Percentiles rank a stretch among this genome's conserved stretches.
Conservation (phyloP, 2,113 vertebrate species). For the Tupaia tana region DNA sequence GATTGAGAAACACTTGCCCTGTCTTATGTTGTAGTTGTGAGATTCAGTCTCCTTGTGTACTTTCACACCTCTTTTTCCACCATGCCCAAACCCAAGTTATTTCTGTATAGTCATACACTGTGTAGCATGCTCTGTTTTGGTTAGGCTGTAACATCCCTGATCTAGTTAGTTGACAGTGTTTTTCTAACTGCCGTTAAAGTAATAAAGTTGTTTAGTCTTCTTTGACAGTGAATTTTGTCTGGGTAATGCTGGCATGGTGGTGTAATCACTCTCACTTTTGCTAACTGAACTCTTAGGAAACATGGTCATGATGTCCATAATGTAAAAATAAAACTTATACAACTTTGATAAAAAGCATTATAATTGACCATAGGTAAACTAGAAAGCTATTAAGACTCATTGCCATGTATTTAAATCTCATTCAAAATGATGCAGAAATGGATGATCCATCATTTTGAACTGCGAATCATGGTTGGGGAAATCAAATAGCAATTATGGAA, state of each 20-base stretch:
- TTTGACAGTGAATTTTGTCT: not conserved
- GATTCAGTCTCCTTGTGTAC: not conserved
- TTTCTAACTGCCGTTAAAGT: not conserved
- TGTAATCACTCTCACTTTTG: not conserved
- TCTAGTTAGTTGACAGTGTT: not conserved
- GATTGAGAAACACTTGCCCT: not conserved
- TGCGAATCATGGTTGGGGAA: accelerated
- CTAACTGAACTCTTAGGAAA: not conserved
- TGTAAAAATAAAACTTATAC: not conserved
- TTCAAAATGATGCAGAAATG: accelerated
- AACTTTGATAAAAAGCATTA: not conserved
- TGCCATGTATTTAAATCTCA: not conserved
- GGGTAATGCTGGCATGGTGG: not conserved
- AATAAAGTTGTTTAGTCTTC: accelerated
- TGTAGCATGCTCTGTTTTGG: not conserved
- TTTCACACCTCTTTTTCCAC: not conserved
- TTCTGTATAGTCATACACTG: too few relatives aligned
- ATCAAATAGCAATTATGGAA: not conserved
- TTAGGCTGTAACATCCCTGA: not conserved
- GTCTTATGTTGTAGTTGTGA: not conserved
- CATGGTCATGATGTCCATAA: not conserved
- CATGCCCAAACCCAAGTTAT: not conserved
- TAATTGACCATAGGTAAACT: too few relatives aligned
- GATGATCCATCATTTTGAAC: accelerated
- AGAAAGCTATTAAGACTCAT: not conserved